Base-by-base conservation (phyloP, 1,140 invertebrate species). In the Eciton burchellii region DNA sequence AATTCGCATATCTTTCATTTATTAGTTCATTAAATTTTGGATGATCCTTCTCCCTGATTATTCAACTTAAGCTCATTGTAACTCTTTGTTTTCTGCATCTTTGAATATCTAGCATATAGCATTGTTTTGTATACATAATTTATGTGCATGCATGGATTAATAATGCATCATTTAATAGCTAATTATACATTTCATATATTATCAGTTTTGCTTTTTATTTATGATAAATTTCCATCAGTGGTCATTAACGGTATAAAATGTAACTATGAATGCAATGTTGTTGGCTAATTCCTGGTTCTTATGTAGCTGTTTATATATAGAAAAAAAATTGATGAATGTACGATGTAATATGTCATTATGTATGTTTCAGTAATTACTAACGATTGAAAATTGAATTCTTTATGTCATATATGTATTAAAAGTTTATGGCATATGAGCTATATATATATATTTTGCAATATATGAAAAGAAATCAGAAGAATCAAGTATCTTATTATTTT, bases 41-140 rank as follows among this genome's bases (percentile, higher is more conserved):
- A 24, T 52, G n/a, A 76, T 49, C 35, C 35, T 6, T 35, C 1
- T 0, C 2, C 43, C 49, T 43, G 29, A 2, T 66, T 29, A 79
- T 57, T 45, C 12, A 57, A 79, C 35, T 70, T 12, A 29, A 26
- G 24, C 14, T 66, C 11, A 24, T 76, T 65, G 8, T 56, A 79
- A n/a, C 45, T 68, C 41, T 62, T 41, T 26, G 29, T 74, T 57
- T 79, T n/a, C 43, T 79, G n/a, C 24, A 68, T 56, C 12, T 11
- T 45, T 68, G 24, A 9, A 57, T 49, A n/a, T 76, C 65, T 76
- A n/a, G 45, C 60, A 76, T 65, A 59, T 54, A 60, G 14, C 70
- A 72, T 59, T 11, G 19, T 19, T 63, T 65, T 4, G 52, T 49
- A 35, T 35, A 9, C 19, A 52, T 77, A 66, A 77, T 66, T 66